These are phyloP conservation scores for Mesocentrotus franciscanus DNA, from an alignment of 53 echinoderm and acorn worm genomes.

Conservation along the genomic window DNA sequence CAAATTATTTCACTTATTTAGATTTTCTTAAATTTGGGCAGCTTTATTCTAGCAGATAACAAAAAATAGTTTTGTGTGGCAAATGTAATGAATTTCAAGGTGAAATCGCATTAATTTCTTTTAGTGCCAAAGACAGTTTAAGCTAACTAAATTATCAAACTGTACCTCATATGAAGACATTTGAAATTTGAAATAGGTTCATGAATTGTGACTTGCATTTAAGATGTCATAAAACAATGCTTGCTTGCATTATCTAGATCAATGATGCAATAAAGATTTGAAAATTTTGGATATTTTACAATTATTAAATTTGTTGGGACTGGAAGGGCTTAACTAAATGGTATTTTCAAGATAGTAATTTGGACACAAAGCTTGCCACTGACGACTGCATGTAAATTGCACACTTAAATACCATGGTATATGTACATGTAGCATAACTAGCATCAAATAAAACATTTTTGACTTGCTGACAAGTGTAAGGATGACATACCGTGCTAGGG, in stretches of 20 bases:
- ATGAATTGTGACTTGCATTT: background rate
- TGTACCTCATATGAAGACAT: background rate
- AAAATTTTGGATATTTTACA: background rate
- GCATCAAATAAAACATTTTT: constrained; percentile 8
- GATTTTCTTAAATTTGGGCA: background rate
- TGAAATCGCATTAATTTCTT: background rate
- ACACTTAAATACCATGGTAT: background rate
- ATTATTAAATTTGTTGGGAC: no score
- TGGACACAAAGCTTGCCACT: background rate
- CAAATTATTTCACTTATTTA: background rate
- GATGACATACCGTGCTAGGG: constrained; percentile 65
- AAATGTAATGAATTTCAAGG: background rate
- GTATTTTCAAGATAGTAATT: background rate
- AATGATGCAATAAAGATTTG: background rate
- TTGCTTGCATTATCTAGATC: background rate
- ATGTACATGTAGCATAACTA: background rate
- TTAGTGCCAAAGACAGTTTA: background rate
- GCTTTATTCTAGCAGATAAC: background rate
- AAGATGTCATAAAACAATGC: background rate
- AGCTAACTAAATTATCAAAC: background rate
- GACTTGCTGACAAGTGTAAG: constrained; percentile 18
- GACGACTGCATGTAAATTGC: background rate
- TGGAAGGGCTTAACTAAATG: background rate
- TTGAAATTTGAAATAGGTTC: background rate
- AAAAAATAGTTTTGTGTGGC: background rate